Evolutionary conservation across 2,113 vertebrate genomes (phyloP), one percentile per base, ranked within the genome.

Genomic region (Mirounga angustirostris): DNA sequence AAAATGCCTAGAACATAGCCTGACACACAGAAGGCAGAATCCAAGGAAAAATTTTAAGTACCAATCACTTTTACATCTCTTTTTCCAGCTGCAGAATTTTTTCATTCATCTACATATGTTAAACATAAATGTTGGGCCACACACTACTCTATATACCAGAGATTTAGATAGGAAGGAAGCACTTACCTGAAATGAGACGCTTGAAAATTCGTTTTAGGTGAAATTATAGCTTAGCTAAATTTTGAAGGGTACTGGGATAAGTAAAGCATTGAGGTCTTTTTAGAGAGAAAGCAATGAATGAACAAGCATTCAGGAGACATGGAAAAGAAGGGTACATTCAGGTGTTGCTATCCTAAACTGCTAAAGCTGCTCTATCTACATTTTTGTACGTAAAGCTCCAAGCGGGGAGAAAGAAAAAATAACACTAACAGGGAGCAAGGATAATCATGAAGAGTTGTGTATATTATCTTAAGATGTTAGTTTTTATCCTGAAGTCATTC

Each of bases 151-250:
- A 7, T 87, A 28, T 24, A 52, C 15, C 7, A 85, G 61, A 83
- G 14, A 79, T 80, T 50, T 88, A 46, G 14, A 78, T 58, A 95
- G 46, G 46, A 46, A 46, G n/a, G 56, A 95, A 94, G 24, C 18
- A 80, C 33, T 85, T 58, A 69, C 11, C 26, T 85, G 28, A 97
- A 91, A 71, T 4, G 26, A 89, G 43, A 81, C 26, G 18, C 26
- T 36, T 85, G 14, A 89, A 86, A 89, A 65, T 13, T 92, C 54
- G 65, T 89, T 84, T 80, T 93, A 80, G 46, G 36, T 85, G 58
- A 91, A 96, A 84, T 52, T 91, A 12, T 22, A 81, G 56, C 12
- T 97, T 59, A 85, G 12, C 10, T 74, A 93, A 91, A 71, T 89
- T 92, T 65, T 92, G 26, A 89, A 71, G n/a, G 6, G 7, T 6